Base-by-base conservation (phyloP, 2,888 invertebrate genomes). In the Luperina nickerlii region DNA sequence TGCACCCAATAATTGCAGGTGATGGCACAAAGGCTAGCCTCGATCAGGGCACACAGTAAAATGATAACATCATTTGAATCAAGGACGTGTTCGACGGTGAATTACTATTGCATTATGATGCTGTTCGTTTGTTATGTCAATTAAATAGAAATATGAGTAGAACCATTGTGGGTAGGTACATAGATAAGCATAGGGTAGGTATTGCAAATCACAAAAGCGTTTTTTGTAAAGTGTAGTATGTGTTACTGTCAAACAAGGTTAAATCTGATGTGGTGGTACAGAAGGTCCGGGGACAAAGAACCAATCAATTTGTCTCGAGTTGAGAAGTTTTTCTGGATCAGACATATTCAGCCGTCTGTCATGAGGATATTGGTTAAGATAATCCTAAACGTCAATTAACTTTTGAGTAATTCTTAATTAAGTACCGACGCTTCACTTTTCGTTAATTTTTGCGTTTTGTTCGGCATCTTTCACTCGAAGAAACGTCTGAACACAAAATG, bases 1-100 rank as follows among this genome's bases (percentile, higher is more conserved):
- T 89, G 89, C 90, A 90, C 87, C 84, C 87, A 92, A 93, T 95
- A 93, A 94, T 93, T 93, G 91, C 90, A 83, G 86, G 74, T 88
- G 88, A 76, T 89, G 89, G 79, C 90, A 94, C 92, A 94, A 93
- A 90, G 84, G 85, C 83, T 88, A 93, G 88, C 94, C 95, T 95
- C 94, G 91, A 94, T 95, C 93, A 92, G 90, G 87, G 84, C 71
- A 72, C 70, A 70, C 74, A 85, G 85, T 83, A 85, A 86, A 88
- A 91, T 89, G 92, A 93, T 93, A 90, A 89, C 87, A 91, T 91
- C 90, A 76, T 82, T 65, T 78, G 62, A 90, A 86, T 88, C 93
- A 95, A 94, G 95, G 95, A 90, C 87, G 76, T 79, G 68, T 79
- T 70, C 69, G 76, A 69, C 51, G 66, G 78, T 69, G 60, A 75